Conservation (phyloP, 1,140 invertebrate species). For the Diuraphis noxia region DNA sequence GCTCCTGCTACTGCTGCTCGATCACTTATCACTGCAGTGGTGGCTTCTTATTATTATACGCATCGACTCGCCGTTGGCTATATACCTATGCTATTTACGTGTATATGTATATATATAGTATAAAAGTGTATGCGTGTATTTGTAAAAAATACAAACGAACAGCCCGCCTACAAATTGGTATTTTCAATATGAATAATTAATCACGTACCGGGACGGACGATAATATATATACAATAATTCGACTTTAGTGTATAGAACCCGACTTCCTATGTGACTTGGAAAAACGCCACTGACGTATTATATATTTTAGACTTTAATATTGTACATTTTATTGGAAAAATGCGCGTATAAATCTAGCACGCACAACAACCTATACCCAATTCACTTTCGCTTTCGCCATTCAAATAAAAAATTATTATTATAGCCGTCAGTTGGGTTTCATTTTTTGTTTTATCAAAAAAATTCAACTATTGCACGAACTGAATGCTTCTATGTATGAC, state of each 20-base stretch:
- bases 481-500: neutral
- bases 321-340: neutral
- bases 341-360: neutral
- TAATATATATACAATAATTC: constrained; percentile 32
- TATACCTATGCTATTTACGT: neutral
- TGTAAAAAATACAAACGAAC: neutral
- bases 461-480: neutral
- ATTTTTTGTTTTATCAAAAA: neutral
- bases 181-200: constrained; percentile 49
- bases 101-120: constrained; percentile 29
- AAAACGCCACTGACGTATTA: neutral
- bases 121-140: neutral
- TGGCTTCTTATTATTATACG: constrained; percentile 36
- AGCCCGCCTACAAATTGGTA: constrained; percentile 40
- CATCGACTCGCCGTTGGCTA: constrained; percentile 18
- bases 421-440: neutral
- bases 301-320: neutral
- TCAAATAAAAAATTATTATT: neutral
- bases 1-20: neutral
- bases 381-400: neutral
- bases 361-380: neutral
- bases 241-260: neutral
- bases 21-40: constrained; percentile 22
- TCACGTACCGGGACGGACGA: constrained; percentile 13
- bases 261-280: neutral